These are phyloP conservation scores for Pimephales promelas DNA, from an alignment of 2,113 vertebrate genomes.

Conservation along the genomic window DNA sequence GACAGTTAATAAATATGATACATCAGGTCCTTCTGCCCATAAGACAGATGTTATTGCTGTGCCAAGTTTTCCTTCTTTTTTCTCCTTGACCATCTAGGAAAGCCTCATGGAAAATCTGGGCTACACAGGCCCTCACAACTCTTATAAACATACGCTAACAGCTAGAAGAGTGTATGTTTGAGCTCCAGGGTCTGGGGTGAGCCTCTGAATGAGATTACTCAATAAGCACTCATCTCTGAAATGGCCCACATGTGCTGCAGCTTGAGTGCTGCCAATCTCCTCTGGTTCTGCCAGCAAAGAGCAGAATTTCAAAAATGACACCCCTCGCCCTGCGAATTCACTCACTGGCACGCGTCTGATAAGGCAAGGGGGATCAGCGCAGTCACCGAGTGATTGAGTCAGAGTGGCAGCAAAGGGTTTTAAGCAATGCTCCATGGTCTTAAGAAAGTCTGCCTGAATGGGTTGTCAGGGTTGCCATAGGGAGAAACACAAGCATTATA, in stretches of 20 bases:
- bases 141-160: background rate
- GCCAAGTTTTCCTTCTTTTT: background rate
- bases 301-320: constrained; percentile 18
- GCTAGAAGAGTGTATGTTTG: constrained; percentile 15
- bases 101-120: background rate
- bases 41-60: background rate
- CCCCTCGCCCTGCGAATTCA: background rate
- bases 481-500: background rate
- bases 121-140: background rate
- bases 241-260: constrained; percentile 1
- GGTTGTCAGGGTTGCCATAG: background rate
- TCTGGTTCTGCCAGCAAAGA: constrained; percentile 1
- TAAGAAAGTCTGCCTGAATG: background rate
- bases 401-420: constrained; percentile 18
- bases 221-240: constrained; percentile 14
- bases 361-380: background rate
- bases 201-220: constrained; percentile 31
- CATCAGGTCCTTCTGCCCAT: background rate
- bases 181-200: constrained; percentile 16
- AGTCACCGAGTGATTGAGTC: constrained; percentile 19
- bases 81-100: background rate
- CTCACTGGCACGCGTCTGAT: background rate
- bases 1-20: background rate
- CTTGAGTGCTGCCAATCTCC: constrained; percentile 28
- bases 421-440: constrained; percentile 10